These are phyloP conservation scores for Agrypnia vestita DNA, from an alignment of 1,140 invertebrate species.

Conservation along the genomic window DNA sequence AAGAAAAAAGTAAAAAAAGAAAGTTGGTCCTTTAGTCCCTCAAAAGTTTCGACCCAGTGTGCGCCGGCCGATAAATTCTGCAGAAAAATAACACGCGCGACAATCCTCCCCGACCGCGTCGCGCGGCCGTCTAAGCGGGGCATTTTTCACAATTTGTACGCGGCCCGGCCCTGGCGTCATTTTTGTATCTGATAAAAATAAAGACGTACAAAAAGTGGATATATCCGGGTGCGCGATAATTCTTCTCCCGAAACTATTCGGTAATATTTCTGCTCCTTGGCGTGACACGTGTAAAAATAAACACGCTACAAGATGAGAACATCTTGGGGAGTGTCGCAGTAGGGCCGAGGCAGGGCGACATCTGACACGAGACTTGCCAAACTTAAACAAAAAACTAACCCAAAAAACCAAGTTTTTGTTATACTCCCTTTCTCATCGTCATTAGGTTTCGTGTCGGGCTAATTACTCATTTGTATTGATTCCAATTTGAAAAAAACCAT, in stretches of 20 bases:
- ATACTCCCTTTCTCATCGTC: too few species aligned
- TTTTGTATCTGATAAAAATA: conserved; percentile 21
- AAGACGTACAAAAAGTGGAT: conserved; percentile 13
- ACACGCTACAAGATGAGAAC: conserved; percentile 29
- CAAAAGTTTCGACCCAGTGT: too few species aligned
- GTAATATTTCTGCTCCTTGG: conserved; percentile 43
- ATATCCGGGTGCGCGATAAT: conserved; percentile 23
- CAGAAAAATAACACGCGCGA: too few species aligned
- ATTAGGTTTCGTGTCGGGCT: too few species aligned
- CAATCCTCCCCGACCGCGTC: too few species aligned
- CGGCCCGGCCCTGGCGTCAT: not conserved
- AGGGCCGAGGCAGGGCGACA: not conserved
- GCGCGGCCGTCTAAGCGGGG: not conserved
- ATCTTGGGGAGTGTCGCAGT: not conserved
- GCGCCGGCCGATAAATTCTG: too few species aligned
- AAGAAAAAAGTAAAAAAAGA: too few species aligned
- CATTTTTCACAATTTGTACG: not conserved
- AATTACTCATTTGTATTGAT: too few species aligned
- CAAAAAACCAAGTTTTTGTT: too few species aligned
- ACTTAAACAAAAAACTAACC: too few species aligned
- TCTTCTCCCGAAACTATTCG: conserved; percentile 25
- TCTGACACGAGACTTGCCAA: not conserved
- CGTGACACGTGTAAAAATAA: conserved; percentile 45
- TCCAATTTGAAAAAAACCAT: too few species aligned
- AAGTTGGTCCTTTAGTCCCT: too few species aligned